Percentiles rank a stretch among this genome's conserved stretches.
Evolutionary conservation across 1,140 invertebrate genomes (phyloP).

Genomic region (Mercenaria mercenaria): DNA sequence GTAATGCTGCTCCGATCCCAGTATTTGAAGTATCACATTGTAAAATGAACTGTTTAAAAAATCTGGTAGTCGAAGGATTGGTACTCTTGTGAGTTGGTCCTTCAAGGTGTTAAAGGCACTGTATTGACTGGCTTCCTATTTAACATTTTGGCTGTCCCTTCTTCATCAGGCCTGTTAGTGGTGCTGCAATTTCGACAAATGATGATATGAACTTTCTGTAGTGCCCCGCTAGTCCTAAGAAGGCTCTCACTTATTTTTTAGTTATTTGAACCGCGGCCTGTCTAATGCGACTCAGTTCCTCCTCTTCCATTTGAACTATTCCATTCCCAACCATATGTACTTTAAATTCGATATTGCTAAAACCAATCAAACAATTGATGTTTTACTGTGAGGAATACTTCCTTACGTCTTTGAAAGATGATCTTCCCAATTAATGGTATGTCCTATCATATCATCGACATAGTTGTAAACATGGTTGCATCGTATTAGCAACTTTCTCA

Average conservation of each 20-base stretch:
- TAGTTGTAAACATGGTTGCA: neutral
- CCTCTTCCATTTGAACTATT: neutral
- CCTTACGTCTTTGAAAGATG: neutral
- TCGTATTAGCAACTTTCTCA: neutral
- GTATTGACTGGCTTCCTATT: neutral
- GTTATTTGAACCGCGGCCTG: neutral
- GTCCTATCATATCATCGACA: neutral
- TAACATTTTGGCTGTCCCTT: neutral
- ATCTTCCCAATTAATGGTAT: neutral
- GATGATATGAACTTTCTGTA: neutral
- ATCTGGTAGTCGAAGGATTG: neutral
- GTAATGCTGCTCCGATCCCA: neutral
- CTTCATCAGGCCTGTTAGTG: neutral
- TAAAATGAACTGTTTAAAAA: neutral
- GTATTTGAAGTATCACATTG: neutral
- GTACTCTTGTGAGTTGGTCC: neutral
- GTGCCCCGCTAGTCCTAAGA: neutral
- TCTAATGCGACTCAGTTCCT: neutral
- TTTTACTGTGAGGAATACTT: neutral
- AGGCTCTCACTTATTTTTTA: too few relatives aligned
- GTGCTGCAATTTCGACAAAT: neutral
- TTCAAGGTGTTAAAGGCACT: neutral
- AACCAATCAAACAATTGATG: neutral
- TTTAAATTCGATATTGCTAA: neutral
- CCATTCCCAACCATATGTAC: too few relatives aligned